Conservation (phyloP, 2,113 vertebrate species). For the Ptychochromis oligacanthus region DNA sequence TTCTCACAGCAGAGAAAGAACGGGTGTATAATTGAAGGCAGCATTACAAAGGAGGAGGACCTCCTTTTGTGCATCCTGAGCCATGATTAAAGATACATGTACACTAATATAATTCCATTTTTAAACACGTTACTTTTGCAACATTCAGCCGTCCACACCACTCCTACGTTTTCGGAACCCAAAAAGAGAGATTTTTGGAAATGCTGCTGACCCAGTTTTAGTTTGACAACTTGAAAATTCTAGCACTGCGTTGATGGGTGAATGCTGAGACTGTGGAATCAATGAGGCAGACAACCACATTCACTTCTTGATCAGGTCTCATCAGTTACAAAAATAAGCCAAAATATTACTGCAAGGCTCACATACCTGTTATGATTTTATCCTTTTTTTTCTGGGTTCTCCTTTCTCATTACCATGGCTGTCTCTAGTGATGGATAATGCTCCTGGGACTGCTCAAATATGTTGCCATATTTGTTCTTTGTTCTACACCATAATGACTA, state of each 20-base stretch:
- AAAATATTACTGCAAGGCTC: background rate
- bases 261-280: background rate
- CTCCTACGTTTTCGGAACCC: background rate
- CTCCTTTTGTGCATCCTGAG: background rate
- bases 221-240: background rate
- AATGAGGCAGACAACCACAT: background rate
- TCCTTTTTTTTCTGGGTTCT: background rate
- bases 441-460: background rate
- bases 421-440: background rate
- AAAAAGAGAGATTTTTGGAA: background rate
- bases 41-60: background rate
- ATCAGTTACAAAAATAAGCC: background rate
- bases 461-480: background rate
- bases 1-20: background rate
- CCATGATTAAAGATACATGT: background rate
- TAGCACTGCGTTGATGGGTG: background rate
- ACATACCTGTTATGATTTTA: background rate
- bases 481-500: background rate
- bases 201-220: background rate
- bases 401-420: background rate
- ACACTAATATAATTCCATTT: background rate
- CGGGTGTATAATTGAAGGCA: background rate
- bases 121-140: background rate
- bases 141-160: background rate
- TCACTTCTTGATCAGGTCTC: background rate